Evolutionary conservation across 2,797 vertebrate genomes (phyloP), one percentile per base, ranked within the genome.

Genomic region (Pipistrellus pipistrellus): DNA sequence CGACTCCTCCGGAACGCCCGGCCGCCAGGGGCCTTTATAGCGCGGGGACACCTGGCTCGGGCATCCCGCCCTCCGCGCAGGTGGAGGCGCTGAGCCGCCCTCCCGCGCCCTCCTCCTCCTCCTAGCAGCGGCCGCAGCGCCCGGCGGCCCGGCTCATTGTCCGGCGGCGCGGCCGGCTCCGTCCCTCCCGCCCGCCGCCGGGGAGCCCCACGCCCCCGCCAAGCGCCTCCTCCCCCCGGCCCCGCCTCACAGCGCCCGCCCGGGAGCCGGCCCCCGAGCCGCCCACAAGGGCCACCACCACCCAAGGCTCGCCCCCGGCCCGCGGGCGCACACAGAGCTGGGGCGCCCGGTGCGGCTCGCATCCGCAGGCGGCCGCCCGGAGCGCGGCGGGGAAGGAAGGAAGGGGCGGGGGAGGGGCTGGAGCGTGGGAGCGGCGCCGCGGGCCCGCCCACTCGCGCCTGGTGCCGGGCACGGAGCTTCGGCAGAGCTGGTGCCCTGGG

Each of bases 171-270:
- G 18, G 35, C 35, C 2, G 15, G 53, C 78, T 38, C 18, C 0
- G 48, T 7, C 30, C 87, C 78, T 46, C 87, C 81, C 44, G 81
- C 93, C 51, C 46, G 73, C 96, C 1, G 73, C 96, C 57, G 8
- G 35, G 88, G 82, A 84, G 93, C 23, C 96, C 83, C 97, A 91
- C 95, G 96, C 92, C 89, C 93, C 96, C 85, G 62, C 82, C 66
- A 12, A 46, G 85, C 93, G 51, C 96, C 94, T 87, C 76, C 90
- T 84, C 66, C 88, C 2, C 77, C 82, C 17, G 55, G 95, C 93
- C 94, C 77, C 95, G 95, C 97, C 96, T 92, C 93, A 9, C 93
- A 35, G 23, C 66, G 17, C 91, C 82, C 46, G 71, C 91, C 8
- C 9, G 4, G 48, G 51, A 30, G 87, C 32, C 8, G 17, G 66